Percentiles rank a stretch among this genome's conserved stretches.
Evolutionary conservation across 2,113 vertebrate species (phyloP).

Genomic region (Chunga burmeisteri): DNA sequence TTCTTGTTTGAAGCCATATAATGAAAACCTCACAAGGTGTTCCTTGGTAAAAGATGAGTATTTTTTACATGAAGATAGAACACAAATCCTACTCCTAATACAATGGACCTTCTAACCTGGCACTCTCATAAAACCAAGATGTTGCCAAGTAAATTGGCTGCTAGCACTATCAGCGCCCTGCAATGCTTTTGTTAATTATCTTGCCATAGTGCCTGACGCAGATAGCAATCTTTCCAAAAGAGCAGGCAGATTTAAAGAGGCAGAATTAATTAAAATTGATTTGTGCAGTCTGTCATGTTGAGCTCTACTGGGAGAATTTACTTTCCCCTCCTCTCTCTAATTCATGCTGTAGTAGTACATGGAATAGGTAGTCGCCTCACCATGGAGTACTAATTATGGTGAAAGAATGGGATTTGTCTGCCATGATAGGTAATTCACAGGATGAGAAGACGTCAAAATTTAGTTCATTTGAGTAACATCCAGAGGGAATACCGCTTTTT

Average conservation of each 20-base stretch:
- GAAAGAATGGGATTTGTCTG: constrained; percentile 36
- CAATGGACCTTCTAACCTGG: constrained; percentile 25
- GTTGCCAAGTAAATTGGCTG: constrained; percentile 33
- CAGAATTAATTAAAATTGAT: constrained; percentile 83
- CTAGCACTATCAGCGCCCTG: constrained; percentile 43
- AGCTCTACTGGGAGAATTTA: constrained; percentile 50
- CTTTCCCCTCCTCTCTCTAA: neutral
- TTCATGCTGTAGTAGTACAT: constrained; percentile 29
- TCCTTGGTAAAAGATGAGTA: neutral
- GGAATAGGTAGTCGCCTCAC: constrained; percentile 33
- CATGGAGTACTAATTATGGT: constrained; percentile 60
- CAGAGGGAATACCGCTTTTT: constrained; percentile 6
- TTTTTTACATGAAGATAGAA: neutral
- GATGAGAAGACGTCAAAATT: constrained; percentile 42
- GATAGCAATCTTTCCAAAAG: constrained; percentile 74
- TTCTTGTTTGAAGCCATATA: constrained; percentile 13
- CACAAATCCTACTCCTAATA: neutral
- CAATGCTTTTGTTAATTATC: constrained; percentile 73
- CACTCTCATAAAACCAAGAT: neutral
- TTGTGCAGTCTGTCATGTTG: constrained; percentile 56
- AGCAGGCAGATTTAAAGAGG: constrained; percentile 72
- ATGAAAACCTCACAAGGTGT: constrained; percentile 8
- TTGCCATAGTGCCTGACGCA: constrained; percentile 44
- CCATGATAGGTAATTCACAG: neutral
- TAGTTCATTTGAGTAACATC: constrained; percentile 35